phyloP scores from a whole-genome alignment of 2,797 vertebrate species.

The Columba guinea region DNA sequence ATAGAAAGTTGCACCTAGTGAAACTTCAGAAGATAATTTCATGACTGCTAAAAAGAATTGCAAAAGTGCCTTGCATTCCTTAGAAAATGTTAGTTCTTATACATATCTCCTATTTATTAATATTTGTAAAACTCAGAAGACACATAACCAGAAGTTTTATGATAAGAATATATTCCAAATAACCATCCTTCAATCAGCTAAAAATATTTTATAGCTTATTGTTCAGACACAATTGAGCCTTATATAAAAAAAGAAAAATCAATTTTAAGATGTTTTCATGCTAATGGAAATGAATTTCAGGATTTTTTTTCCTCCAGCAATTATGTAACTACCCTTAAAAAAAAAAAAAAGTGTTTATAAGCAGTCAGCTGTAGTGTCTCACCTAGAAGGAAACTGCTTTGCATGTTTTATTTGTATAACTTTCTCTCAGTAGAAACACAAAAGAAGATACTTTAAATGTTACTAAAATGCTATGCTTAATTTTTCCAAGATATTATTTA shows the following conservation, averaged over 20 bases:
- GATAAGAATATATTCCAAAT: conserved; percentile 10
- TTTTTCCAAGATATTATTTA: background rate
- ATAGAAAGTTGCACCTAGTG: background rate
- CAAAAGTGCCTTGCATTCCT: conserved; percentile 8
- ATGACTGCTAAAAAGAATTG: background rate
- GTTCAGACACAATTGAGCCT: background rate
- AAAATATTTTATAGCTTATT: conserved; percentile 3
- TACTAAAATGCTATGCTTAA: background rate
- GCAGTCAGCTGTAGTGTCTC: background rate
- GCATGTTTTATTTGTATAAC: background rate
- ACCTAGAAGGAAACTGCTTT: background rate
- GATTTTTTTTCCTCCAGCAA: background rate
- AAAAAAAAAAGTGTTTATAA: background rate
- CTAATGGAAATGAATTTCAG: background rate
- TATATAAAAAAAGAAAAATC: background rate
- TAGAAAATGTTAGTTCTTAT: background rate
- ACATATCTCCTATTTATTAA: background rate
- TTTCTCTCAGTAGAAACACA: background rate
- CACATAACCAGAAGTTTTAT: conserved; percentile 11
- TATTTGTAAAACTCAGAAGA: background rate
- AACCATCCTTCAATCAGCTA: conserved; percentile 3
- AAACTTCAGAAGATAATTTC: conserved; percentile 21
- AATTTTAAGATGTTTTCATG: background rate
- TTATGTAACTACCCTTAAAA: background rate
- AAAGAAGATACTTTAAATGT: background rate